These are phyloP conservation scores for Novumbra hubbsi DNA, from an alignment of 2,797 vertebrate genomes.

Conservation along the genomic window DNA sequence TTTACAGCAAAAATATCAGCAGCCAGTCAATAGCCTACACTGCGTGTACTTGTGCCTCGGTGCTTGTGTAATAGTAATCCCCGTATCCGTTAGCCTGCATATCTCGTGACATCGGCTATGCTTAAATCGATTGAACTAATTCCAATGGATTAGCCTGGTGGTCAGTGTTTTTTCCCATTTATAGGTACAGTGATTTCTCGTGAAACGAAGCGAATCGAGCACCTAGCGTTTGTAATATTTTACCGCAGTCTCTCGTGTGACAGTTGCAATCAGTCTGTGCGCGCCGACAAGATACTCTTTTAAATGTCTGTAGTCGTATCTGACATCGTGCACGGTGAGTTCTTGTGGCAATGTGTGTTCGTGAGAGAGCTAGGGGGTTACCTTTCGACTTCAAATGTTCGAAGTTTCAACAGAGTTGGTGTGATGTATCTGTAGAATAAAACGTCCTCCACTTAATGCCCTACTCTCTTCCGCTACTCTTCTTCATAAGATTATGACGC, in stretches of 20 bases:
- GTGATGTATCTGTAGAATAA: not conserved
- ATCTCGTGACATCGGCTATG: constrained; percentile 10
- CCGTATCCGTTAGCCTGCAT: constrained; percentile 21
- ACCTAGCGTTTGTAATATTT: constrained; percentile 4
- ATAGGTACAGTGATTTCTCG: not conserved
- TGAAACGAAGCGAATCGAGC: not conserved
- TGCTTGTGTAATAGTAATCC: constrained; percentile 39
- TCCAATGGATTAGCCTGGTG: constrained; percentile 9
- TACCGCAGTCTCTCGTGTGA: constrained; percentile 22
- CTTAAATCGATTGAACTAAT: constrained; percentile 11
- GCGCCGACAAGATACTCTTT: not conserved
- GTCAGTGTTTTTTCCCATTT: constrained; percentile 4
- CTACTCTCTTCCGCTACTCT: not conserved
- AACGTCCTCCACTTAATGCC: not conserved
- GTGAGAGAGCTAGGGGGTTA: not conserved
- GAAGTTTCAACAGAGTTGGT: not conserved
- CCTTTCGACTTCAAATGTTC: not conserved
- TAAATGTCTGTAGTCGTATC: not conserved
- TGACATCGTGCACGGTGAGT: not conserved
- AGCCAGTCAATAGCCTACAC: not conserved
- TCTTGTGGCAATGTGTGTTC: not conserved
- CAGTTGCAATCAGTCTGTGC: not conserved
- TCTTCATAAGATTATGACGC: not conserved
- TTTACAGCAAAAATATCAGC: not conserved
- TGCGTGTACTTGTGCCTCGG: constrained; percentile 2